These are phyloP conservation scores for Limenitis camilla DNA, from an alignment of 2,888 invertebrate species.

Conservation along the genomic window DNA sequence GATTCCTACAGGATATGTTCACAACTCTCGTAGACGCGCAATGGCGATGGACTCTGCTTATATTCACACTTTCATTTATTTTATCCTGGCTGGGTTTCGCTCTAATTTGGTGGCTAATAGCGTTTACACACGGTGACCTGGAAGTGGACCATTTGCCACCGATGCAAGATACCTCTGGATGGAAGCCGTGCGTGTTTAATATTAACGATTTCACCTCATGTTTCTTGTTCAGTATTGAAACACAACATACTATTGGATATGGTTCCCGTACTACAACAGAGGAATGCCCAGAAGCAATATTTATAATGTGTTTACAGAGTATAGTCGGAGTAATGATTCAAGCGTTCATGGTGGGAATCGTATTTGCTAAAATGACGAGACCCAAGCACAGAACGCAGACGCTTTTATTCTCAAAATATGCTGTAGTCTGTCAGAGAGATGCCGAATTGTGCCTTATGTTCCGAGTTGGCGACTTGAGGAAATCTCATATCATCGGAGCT, in stretches of 20 bases:
- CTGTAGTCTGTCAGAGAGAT: constrained; percentile 89
- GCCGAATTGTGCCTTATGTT: constrained; percentile 89
- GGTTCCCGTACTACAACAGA: constrained; percentile 85
- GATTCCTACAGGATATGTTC: constrained; percentile 87
- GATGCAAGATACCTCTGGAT: constrained; percentile 69
- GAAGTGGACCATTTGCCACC: constrained; percentile 73
- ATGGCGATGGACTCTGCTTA: constrained; percentile 93
- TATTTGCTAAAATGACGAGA: constrained; percentile 93
- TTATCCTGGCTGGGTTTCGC: constrained; percentile 91
- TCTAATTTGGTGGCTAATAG: constrained; percentile 90
- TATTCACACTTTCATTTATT: constrained; percentile 90
- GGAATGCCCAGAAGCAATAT: constrained; percentile 90
- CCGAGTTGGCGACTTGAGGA: constrained; percentile 91
- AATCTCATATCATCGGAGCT: constrained; percentile 93
- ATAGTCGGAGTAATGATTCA: constrained; percentile 85
- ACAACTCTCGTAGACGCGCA: constrained; percentile 92
- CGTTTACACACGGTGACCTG: constrained; percentile 90
- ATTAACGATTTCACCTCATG: constrained; percentile 89
- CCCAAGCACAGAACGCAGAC: constrained; percentile 94
- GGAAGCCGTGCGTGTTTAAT: constrained; percentile 87
- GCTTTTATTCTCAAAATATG: constrained; percentile 87
- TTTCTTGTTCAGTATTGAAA: constrained; percentile 93
- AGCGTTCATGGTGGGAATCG: constrained; percentile 86
- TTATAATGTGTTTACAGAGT: constrained; percentile 92
- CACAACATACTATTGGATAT: constrained; percentile 94